Conservation (phyloP, 2,888 invertebrate species). For the Adineta ricciae region DNA sequence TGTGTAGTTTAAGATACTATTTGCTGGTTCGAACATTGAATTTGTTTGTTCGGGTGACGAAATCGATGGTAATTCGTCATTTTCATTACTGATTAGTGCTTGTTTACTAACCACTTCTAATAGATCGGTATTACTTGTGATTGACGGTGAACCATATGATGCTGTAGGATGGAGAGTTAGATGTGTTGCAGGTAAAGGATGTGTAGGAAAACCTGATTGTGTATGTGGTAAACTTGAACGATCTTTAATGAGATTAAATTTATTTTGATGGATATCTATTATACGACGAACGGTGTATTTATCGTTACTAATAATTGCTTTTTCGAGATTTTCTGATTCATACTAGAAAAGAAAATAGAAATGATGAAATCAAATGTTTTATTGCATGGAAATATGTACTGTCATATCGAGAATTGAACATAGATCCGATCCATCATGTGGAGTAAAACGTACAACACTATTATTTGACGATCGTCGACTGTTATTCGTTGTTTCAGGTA, state of each 20-base stretch:
- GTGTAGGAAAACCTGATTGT: not conserved
- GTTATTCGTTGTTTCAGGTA: conserved; percentile 15
- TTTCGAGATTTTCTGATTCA: conserved; percentile 54
- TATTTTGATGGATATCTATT: conserved; percentile 27
- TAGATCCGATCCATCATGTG: not conserved
- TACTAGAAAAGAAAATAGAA: conserved; percentile 29
- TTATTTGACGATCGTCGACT: conserved; percentile 22
- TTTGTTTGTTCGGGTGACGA: not conserved
- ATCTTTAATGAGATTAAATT: conserved; percentile 17
- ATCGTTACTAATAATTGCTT: conserved; percentile 54
- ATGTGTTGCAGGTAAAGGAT: not conserved
- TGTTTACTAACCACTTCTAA: conserved; percentile 6
- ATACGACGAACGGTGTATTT: conserved; percentile 33
- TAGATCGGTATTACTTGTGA: conserved; percentile 14
- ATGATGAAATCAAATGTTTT: too few relatives aligned
- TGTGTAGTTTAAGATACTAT: not conserved
- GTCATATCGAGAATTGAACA: conserved; percentile 17
- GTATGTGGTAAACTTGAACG: not conserved
- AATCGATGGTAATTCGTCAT: not conserved
- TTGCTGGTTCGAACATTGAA: not conserved
- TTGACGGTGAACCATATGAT: not conserved
- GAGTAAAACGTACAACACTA: conserved; percentile 13
- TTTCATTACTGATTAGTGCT: not conserved
- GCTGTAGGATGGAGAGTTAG: not conserved
- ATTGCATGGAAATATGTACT: not conserved